These are phyloP conservation scores for Phataginus tricuspis DNA, from an alignment of 2,797 vertebrate genomes.

Conservation along the genomic window DNA sequence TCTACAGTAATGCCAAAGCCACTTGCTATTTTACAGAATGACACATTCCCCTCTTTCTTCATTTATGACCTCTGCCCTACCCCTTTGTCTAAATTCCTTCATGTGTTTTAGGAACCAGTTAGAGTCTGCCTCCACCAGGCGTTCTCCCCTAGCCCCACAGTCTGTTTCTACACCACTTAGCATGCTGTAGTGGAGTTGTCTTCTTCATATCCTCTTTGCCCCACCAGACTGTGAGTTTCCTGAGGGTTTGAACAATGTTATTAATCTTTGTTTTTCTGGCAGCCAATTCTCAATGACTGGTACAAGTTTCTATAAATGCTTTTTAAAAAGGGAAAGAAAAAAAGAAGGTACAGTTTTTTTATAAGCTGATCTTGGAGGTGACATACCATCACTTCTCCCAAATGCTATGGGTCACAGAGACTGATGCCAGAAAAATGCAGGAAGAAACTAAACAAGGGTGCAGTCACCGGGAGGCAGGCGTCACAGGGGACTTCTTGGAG, in stretches of 20 bases:
- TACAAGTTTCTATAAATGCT: neutral
- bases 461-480: neutral
- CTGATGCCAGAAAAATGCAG: no score
- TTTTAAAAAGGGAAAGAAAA: neutral
- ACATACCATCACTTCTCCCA: neutral
- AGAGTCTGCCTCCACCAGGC: neutral
- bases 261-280: neutral
- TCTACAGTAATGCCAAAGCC: neutral
- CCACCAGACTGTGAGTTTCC: neutral
- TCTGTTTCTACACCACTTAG: neutral
- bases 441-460: neutral
- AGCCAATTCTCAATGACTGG: neutral
- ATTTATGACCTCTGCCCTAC: fast-evolving
- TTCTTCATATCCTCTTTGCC: neutral
- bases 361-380: neutral
- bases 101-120: neutral
- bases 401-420: neutral
- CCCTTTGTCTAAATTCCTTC: neutral
- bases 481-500: neutral
- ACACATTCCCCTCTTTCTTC: neutral
- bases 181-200: neutral
- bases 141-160: neutral
- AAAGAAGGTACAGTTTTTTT: neutral
- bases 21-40: neutral
- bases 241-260: neutral